A percentile compares a stretch with the other conserved stretches of the same genome.
phyloP scores from a whole-genome alignment of 1,140 invertebrate species.

The Philotrypesis tridentata region DNA sequence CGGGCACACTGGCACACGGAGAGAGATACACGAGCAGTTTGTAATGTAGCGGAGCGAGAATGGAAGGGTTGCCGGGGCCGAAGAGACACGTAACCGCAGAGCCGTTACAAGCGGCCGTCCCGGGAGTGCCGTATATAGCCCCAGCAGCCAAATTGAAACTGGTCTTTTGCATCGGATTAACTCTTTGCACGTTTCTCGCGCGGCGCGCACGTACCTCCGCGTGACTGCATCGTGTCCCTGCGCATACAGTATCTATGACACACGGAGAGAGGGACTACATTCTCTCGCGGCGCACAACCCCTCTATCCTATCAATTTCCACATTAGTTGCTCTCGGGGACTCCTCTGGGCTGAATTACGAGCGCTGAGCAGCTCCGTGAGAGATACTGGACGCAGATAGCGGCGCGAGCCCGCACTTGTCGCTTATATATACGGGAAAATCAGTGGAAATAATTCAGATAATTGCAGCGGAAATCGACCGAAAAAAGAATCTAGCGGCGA shows the following conservation, averaged over 20 bases:
- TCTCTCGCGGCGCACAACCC: no score
- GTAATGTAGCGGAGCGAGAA: slow-evolving; percentile 37
- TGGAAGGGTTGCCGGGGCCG: neutral
- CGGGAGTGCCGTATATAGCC: slow-evolving; percentile 55
- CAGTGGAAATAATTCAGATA: no score
- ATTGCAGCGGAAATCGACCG: no score
- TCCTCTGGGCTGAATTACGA: slow-evolving; percentile 31
- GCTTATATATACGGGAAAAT: no score
- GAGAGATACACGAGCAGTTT: slow-evolving; percentile 33
- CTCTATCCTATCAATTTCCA: slow-evolving; percentile 29
- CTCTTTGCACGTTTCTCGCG: slow-evolving; percentile 56
- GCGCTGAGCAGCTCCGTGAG: neutral
- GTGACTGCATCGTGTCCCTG: slow-evolving; percentile 49
- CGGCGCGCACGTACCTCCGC: neutral
- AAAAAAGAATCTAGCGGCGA: no score
- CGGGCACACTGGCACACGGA: slow-evolving; percentile 53
- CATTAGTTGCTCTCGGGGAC: slow-evolving; percentile 29
- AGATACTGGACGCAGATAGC: slow-evolving; percentile 25
- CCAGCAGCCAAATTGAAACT: slow-evolving; percentile 65
- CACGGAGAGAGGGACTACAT: neutral
- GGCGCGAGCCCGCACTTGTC: neutral
- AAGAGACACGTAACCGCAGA: slow-evolving; percentile 53
- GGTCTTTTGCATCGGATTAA: slow-evolving; percentile 67
- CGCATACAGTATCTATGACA: slow-evolving; percentile 18
- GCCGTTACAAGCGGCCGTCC: slow-evolving; percentile 56